Evolutionary conservation across 2,797 vertebrate species (phyloP).

Genomic region (Arnoldichthys spilopterus): DNA sequence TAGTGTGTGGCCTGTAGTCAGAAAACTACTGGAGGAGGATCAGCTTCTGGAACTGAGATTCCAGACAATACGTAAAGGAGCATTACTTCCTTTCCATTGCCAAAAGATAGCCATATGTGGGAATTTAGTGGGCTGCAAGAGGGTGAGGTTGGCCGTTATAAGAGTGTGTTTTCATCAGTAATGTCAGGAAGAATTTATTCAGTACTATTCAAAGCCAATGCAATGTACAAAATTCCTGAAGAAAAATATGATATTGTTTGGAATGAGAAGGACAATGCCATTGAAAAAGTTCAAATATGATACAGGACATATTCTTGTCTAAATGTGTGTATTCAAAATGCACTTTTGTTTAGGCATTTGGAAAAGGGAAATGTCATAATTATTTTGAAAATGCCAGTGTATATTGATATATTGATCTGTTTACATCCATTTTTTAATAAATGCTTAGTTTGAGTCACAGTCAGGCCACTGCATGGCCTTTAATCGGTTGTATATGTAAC

Average conservation of each 20-base stretch:
- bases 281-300: background rate
- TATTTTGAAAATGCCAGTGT: background rate
- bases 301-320: background rate
- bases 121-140: background rate
- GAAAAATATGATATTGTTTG: background rate
- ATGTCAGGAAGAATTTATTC: background rate
- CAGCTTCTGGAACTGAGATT: background rate
- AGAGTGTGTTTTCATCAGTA: slow-evolving; percentile 11
- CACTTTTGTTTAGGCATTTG: background rate
- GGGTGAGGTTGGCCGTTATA: background rate
- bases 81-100: background rate
- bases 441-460: background rate
- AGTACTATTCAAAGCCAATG: background rate
- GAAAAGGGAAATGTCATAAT: background rate
- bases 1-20: background rate
- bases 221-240: background rate
- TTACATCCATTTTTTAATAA: background rate
- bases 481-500: background rate
- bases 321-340: slow-evolving; percentile 7
- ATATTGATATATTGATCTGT: background rate
- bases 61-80: background rate
- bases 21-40: background rate
- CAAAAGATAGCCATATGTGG: background rate
- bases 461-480: background rate
- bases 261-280: background rate